Evolutionary conservation across 2,888 invertebrate genomes (phyloP), one percentile per base, ranked within the genome.

Genomic region (Drosophila melanosoma): DNA sequence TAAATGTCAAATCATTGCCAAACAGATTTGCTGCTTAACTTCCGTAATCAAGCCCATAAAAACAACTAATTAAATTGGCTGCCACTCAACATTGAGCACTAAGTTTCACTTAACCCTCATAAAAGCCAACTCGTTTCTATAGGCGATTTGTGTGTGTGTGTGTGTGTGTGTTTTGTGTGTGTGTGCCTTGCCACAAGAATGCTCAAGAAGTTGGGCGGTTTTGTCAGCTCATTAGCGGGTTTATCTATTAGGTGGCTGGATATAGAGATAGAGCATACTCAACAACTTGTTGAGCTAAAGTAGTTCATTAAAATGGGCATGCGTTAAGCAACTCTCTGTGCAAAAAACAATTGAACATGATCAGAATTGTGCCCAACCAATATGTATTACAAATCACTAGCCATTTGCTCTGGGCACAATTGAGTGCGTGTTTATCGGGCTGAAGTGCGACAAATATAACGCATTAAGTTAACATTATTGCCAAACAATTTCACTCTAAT

Each of bases 401-500:
- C 61, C 74, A 68, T 52, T 58, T 58, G 73, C 64, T 66, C 26
- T 33, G 40, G 66, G 61, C 63, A 66, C 63, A 78, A 59, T 64
- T 53, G 69, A 63, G 71, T 75, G 76, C 75, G 76, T 75, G 76
- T 75, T 75, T 76, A 76, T 75, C 69, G 72, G 65, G 65, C 54
- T 67, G 65, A 65, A 70, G 67, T 69, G 70, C 64, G 68, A 69
- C 67, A 81, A 71, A 76, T 76, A 72, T 72, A 72, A 72, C 76
- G 68, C 72, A 76, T 76, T 76, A 73, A 72, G 80, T 75, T 72
- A 76, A 76, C 77, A 73, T 83, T 84, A 81, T 83, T 76, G 83
- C 76, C 78, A 84, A 84, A 83, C 83, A 81, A 81, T 81, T 84
- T 68, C 66, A 80, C 78, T 81, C 74, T 68, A 80, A 80, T 74